phyloP scores from a whole-genome alignment of 2,797 vertebrate species.

The Pagetopsis macropterus region DNA sequence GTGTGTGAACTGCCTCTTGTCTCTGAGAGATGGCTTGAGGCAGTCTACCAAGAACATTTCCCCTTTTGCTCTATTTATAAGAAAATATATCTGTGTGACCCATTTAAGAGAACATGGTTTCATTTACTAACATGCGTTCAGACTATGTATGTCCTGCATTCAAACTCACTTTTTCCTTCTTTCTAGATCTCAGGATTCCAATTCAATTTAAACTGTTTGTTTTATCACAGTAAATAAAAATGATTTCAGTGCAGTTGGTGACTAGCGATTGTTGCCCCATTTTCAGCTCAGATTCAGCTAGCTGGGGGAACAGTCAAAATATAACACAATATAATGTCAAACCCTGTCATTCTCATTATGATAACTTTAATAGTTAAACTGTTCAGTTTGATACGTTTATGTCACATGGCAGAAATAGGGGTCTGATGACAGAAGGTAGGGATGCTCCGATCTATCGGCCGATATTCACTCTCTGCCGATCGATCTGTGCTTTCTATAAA shows the following conservation, averaged over 20 bases:
- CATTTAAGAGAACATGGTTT: constrained; percentile 14
- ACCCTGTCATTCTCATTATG: background rate
- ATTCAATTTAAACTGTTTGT: background rate
- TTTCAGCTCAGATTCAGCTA: background rate
- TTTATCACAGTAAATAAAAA: background rate
- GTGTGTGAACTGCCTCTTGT: constrained; percentile 36
- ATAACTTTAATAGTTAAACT: too few relatives aligned
- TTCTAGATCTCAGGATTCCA: background rate
- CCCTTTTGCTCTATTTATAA: constrained; percentile 29
- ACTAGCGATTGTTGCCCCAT: background rate
- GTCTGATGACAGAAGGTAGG: too few relatives aligned
- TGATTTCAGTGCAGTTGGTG: background rate
- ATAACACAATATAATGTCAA: background rate
- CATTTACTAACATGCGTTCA: background rate
- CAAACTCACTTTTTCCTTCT: background rate
- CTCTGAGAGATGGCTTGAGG: constrained; percentile 24
- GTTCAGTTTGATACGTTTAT: too few relatives aligned
- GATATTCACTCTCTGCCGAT: too few relatives aligned
- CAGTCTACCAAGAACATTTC: constrained; percentile 12
- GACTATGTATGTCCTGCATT: background rate
- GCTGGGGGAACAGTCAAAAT: background rate
- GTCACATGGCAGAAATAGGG: too few relatives aligned
- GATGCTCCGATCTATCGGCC: too few relatives aligned
- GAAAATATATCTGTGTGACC: constrained; percentile 18
- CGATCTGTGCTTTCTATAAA: too few relatives aligned